A percentile compares a stretch with the other conserved stretches of the same genome.
These are phyloP conservation scores for Falco columbarius DNA, from an alignment of 2,797 vertebrate genomes.

Conservation along the genomic window DNA sequence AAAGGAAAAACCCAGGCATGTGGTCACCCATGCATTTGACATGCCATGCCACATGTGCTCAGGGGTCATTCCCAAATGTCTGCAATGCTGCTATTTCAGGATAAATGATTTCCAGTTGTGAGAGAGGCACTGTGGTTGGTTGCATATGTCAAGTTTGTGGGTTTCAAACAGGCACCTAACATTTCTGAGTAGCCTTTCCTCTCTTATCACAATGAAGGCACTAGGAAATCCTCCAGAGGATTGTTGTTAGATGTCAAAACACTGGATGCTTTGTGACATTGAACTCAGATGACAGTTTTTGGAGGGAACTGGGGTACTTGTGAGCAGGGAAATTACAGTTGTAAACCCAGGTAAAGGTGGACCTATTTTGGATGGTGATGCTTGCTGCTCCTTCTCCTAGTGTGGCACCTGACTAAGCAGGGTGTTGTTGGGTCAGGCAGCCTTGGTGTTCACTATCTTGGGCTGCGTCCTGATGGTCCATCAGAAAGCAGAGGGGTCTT, in stretches of 20 bases:
- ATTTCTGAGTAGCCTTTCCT: background rate
- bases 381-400: background rate
- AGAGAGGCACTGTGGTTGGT: background rate
- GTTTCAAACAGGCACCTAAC: background rate
- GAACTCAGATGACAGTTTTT: background rate
- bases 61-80: background rate
- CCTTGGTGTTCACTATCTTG: background rate
- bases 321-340: background rate
- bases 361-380: background rate
- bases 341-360: background rate
- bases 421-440: background rate
- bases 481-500: background rate
- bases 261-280: background rate
- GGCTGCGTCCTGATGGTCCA: background rate
- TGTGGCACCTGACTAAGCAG: background rate
- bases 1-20: background rate
- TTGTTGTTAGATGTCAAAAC: background rate
- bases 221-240: background rate
- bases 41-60: accelerated
- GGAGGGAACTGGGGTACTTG: background rate
- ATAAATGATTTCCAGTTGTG: background rate
- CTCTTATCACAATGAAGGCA: background rate
- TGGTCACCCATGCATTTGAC: background rate
- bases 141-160: background rate
- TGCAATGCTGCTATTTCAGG: background rate